Base-by-base conservation (phyloP, 2,888 invertebrate genomes). In the Apantesis nais region DNA sequence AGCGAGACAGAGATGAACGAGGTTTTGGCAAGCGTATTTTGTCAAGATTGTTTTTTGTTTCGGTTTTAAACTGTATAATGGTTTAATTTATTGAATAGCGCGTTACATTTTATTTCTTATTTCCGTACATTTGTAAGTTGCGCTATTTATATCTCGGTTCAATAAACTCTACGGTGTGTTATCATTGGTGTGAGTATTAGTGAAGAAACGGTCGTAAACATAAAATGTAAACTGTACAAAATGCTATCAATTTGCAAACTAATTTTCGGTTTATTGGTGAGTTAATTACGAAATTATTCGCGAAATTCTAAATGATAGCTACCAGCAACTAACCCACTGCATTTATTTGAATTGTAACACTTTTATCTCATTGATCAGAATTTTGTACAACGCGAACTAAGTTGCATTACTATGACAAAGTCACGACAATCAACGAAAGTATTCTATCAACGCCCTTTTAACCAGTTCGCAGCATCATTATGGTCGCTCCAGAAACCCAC, bases 1-100 rank as follows among this genome's bases (percentile, higher is more conserved):
- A 76, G 63, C 55, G 55, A 29, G 34, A 14, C 16, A 12, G 16
- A 48, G 62, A 55, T 61, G 52, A 67, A 39, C 22, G 34, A n/a
- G 7, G 62, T 62, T 34, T 31, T 19, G 19, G 34, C 52, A 48
- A 44, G 16, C 58, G 39, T 55, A 12, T 37, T 4, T 41, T 31
- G 22, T 19, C 19, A 62, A 62, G 25, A 44, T 44, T 63, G 11
- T 63, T 63, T 25, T 2, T 9, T 4, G n/a, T 52, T 34, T 52
- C 34, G n/a, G 52, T 52, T 34, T 65, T 65, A 34, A 65, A 37
- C 48, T 64, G 48, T 48, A 8, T 34, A 48, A n/a, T 34, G 8
- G n/a, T 65, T 48, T 37, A 34, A 65, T 48, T 65, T 34, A 52
- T 37, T 52, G 16, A 52, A 37, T 65, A n/a, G 52, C 8, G n/a